Evolutionary conservation across 2,113 vertebrate genomes (phyloP).

Genomic region (Porphyrio hochstetteri): DNA sequence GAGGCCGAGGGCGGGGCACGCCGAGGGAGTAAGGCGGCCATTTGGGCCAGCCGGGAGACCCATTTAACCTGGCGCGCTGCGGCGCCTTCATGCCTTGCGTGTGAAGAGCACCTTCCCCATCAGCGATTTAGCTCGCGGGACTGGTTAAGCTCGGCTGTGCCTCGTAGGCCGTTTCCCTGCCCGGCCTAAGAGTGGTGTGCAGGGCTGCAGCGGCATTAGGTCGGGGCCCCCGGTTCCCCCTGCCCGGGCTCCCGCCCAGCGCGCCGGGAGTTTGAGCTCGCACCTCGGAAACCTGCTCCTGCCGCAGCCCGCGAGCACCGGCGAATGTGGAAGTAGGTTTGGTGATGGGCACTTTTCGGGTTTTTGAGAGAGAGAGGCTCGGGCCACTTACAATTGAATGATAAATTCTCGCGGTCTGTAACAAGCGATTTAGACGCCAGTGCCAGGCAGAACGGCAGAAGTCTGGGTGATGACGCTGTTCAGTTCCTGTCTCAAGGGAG

Average conservation of each 20-base stretch:
- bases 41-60: too few relatives aligned
- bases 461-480: too few relatives aligned
- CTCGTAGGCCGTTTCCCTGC: too few relatives aligned
- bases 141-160: too few relatives aligned
- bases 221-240: too few relatives aligned
- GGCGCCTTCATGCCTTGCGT: fast-evolving
- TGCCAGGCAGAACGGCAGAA: fast-evolving
- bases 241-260: background rate
- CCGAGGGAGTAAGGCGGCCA: fast-evolving
- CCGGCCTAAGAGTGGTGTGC: too few relatives aligned
- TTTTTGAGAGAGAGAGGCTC: background rate
- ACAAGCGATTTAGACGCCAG: background rate
- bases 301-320: fast-evolving
- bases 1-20: background rate
- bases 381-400: fast-evolving
- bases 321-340: background rate
- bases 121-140: too few relatives aligned
- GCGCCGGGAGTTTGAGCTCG: background rate
- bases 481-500: background rate
- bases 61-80: fast-evolving
- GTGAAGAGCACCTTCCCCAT: background rate
- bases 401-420: background rate
- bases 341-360: background rate
- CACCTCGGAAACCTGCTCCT: background rate
- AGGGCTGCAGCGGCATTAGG: background rate